These are phyloP conservation scores for Sisyra nigra DNA, from an alignment of 2,888 invertebrate species.

Conservation along the genomic window DNA sequence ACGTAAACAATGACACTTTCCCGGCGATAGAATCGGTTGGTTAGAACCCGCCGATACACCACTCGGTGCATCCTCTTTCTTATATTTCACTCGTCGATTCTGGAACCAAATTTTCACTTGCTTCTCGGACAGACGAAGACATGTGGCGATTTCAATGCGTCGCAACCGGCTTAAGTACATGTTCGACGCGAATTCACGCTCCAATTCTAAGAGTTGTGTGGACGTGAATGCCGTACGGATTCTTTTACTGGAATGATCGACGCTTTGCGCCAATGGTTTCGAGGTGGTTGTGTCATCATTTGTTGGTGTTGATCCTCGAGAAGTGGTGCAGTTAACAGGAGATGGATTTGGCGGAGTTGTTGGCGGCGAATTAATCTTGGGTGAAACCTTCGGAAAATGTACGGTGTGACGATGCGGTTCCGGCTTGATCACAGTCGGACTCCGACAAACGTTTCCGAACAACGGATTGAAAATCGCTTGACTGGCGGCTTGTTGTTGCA, in stretches of 20 bases:
- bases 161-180: conserved; percentile 82
- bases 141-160: conserved; percentile 85
- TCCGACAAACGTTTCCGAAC: neutral
- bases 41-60: too few species aligned
- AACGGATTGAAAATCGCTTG: conserved; percentile 26
- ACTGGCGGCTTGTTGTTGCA: conserved; percentile 22
- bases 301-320: conserved; percentile 36
- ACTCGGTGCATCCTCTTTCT: conserved; percentile 64
- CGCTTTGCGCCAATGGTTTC: conserved; percentile 29
- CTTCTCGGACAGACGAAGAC: conserved; percentile 76
- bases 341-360: conserved; percentile 13
- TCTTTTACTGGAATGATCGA: conserved; percentile 62
- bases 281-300: conserved; percentile 1
- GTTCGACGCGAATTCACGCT: conserved; percentile 75
- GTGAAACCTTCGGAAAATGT: conserved; percentile 9
- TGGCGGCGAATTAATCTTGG: conserved; percentile 12
- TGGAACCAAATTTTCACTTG: conserved; percentile 96
- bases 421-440: conserved; percentile 4
- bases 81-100: conserved; percentile 82
- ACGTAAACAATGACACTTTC: conserved; percentile 34
- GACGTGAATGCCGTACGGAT: conserved; percentile 90
- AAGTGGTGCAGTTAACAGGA: conserved; percentile 13
- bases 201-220: conserved; percentile 71
- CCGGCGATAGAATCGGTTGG: conserved; percentile 6
- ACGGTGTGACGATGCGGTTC: conserved; percentile 5